Base-by-base conservation (phyloP, 1,140 invertebrate genomes). In the Lysiphlebus fabarum region DNA sequence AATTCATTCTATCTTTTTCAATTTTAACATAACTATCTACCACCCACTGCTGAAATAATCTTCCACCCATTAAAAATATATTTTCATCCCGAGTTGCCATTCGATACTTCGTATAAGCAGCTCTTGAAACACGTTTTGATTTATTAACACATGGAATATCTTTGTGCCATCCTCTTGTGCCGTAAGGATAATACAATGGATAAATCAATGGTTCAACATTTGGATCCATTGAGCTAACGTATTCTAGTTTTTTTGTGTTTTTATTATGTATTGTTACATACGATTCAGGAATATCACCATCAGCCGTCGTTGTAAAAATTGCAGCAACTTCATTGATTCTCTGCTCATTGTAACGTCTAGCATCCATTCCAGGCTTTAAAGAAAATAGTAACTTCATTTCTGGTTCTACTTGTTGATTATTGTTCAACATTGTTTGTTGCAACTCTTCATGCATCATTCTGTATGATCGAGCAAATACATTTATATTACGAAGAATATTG, bases 221-320 rank as follows among this genome's bases (percentile, higher is more conserved):
- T 10, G 56, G 47, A 50, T 59, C 58, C 58, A 53, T 59, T 6
- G 50, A 50, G 44, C 50, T 59, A 12, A 59, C 34, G 11, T 8
- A 47, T 51, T 59, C 49, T 38, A 54, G 42, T 47, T 14, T 53
- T 33, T 41, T 51, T 14, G 50, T 54, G 40, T 47, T 59, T 59
- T 54, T 59, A 53, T 59, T 53, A 41, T 41, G 26, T 43, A 59
- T 26, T 43, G 58, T 59, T 11, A 59, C 50, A 33, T 59, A 59
- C 40, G 58, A 59, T 53, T 59, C 58, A 10, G 58, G 58, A 53
- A 59, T 45, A 17, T 54, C 50, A 12, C 58, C 50, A 53, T 59
- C 51, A 14, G 58, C 58, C n/a, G 58, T 59, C 9, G 58, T 59
- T 5, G 58, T 43, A 47, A 54, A 59, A 43, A 59, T 41, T 12